Conservation (phyloP, 64 coral and sea anemone species). For the Stichodactyla mertensii region DNA sequence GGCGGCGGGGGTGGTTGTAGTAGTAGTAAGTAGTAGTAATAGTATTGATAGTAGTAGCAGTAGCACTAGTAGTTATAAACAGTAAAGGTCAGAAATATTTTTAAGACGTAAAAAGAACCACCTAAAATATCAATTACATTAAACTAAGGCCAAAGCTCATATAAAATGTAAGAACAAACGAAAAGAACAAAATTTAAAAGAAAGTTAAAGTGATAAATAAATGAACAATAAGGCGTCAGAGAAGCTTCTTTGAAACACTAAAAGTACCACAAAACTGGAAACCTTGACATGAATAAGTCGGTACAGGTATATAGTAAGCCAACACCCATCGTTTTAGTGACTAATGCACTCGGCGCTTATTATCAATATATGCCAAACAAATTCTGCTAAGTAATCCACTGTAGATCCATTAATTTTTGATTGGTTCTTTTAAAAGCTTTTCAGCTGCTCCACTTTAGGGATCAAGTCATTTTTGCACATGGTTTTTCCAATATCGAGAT, state of each 20-base stretch:
- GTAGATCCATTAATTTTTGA: not conserved
- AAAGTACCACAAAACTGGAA: not conserved
- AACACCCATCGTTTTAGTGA: not conserved
- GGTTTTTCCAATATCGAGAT: not conserved
- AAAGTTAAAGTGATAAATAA: too few species aligned
- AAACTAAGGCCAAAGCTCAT: too few species aligned
- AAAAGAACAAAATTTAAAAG: too few species aligned
- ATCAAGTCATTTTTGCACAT: not conserved
- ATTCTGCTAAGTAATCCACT: not conserved
- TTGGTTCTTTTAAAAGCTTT: constrained; percentile 15
- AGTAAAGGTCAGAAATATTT: too few species aligned
- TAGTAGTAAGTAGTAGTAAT: not conserved
- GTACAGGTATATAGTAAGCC: not conserved
- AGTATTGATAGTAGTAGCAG: not conserved
- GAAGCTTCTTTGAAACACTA: too few species aligned
- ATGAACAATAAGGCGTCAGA: too few species aligned
- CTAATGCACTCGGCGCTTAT: not conserved
- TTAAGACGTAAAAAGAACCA: too few species aligned
- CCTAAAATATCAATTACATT: too few species aligned
- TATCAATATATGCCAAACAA: constrained; percentile 4
- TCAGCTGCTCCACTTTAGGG: not conserved
- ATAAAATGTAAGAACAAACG: too few species aligned
- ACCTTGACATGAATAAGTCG: not conserved
- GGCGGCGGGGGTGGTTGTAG: not conserved
- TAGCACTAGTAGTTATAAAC: too few species aligned